phyloP scores from a whole-genome alignment of 2,797 vertebrate genomes.

The Limnodromus scolopaceus region DNA sequence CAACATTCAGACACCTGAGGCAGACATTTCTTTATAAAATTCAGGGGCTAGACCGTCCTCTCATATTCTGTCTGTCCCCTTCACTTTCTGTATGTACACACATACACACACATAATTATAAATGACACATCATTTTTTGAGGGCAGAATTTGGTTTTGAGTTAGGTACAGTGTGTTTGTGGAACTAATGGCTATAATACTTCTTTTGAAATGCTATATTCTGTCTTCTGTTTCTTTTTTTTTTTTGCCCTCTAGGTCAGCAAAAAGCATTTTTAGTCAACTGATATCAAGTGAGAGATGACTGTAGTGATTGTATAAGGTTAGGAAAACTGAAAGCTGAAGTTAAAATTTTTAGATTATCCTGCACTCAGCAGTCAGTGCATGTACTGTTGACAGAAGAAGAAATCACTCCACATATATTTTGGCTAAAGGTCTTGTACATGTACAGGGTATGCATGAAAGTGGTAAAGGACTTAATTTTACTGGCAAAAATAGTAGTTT shows the following conservation, averaged over 20 bases:
- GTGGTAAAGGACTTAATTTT: background rate
- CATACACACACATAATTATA: background rate
- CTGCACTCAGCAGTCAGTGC: background rate
- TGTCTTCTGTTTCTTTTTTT: background rate
- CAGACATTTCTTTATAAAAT: background rate
- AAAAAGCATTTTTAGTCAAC: background rate
- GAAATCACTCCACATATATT: background rate
- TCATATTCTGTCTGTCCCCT: background rate
- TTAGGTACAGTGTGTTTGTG: constrained; percentile 6
- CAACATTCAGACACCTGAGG: background rate
- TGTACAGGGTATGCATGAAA: background rate
- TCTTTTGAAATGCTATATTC: background rate
- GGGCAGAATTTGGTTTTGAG: constrained; percentile 2
- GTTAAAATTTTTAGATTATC: background rate
- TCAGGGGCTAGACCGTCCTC: background rate
- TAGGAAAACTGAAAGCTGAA: background rate
- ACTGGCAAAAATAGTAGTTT: background rate
- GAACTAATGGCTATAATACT: constrained; percentile 19
- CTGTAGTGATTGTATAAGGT: background rate
- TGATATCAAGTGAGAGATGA: background rate
- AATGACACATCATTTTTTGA: background rate
- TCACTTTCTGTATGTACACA: background rate
- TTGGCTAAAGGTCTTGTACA: background rate
- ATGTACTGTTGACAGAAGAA: background rate
- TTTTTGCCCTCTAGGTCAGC: background rate